Conservation (phyloP, 2,797 vertebrate genomes). For the Discoglossus pictus region DNA sequence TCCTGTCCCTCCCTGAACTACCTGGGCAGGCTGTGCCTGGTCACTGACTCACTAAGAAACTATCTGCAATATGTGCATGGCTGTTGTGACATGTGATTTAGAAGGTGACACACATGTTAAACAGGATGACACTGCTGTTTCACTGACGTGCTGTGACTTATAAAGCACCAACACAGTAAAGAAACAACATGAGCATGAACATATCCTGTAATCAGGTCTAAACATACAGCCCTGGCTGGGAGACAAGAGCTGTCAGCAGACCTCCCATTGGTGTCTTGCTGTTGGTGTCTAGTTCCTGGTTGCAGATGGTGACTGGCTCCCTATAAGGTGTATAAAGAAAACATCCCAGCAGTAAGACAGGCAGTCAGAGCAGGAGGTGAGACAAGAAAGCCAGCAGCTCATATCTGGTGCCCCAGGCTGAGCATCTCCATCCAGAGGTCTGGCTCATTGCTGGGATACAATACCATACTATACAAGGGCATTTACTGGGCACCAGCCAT, state of each 20-base stretch:
- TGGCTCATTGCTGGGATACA: not conserved
- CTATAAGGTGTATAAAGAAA: slow-evolving; percentile 30
- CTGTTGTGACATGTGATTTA: slow-evolving; percentile 25
- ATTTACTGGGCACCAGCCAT: slow-evolving; percentile 19
- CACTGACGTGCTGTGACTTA: slow-evolving; percentile 7
- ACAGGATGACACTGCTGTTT: not conserved
- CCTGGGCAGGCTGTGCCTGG: no score
- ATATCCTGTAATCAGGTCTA: slow-evolving; percentile 23
- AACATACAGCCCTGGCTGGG: slow-evolving; percentile 38
- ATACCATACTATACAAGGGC: not conserved
- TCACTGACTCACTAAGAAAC: slow-evolving; percentile 4
- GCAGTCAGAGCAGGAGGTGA: slow-evolving; percentile 12
- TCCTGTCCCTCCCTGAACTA: no score
- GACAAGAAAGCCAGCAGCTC: not conserved
- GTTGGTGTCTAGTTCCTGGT: not conserved
- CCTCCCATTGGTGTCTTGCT: slow-evolving; percentile 14
- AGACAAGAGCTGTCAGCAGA: slow-evolving; percentile 3
- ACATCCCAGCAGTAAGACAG: slow-evolving; percentile 4
- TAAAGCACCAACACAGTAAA: not conserved
- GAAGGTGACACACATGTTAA: slow-evolving; percentile 22
- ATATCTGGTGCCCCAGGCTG: no score
- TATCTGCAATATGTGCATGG: slow-evolving; percentile 9
- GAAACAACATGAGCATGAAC: not conserved
- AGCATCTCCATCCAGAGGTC: not conserved
- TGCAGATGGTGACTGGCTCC: slow-evolving; percentile 15